Evolutionary conservation across 1,140 invertebrate genomes (phyloP), one percentile per base, ranked within the genome.

Genomic region (Calosoma granatense): DNA sequence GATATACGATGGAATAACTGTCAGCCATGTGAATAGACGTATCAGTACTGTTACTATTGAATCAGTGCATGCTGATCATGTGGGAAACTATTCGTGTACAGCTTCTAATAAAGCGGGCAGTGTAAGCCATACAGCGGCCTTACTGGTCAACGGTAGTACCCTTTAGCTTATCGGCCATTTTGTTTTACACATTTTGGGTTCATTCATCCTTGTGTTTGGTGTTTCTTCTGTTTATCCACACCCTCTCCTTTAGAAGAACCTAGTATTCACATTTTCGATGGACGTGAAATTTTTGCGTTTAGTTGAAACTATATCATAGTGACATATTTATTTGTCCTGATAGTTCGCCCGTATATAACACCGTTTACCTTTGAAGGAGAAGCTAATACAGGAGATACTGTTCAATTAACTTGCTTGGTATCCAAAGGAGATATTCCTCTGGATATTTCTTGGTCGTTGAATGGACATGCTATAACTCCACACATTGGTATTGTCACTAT

Each of bases 391-490:
- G 87, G 85, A 30, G 84, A 87, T 58, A 79, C 79, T 62, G 80
- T 80, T 41, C 82, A 84, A 61, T 78, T 85, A 39, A 81, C 81
- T 63, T 90, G 87, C 69, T 76, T 82, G 57, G 82, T 88, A 23
- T 81, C 81, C 15, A 86, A 87, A 66, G 89, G 88, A 36, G 88
- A 90, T 66, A 73, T 84, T 61, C 86, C 87, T 3, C 72, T 89
- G 54, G 82, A 79, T 51, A 85, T 89, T 61, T 76, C 73, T 19
- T 91, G 87, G 87, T 81, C 78, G 43, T 81, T 88, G 64, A 84
- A 81, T 65, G 70, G 72, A 2, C 4, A 30, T 6, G 6, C 61
- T 17, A 60, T 59, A 14, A 57, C 61, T 15, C 55, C 64, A 3
- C 58, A 64, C 22, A 59, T 78, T 69, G 69, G 76, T 60, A 41